Conservation (phyloP, 2,888 invertebrate genomes). For the Limnephilus auricula region DNA sequence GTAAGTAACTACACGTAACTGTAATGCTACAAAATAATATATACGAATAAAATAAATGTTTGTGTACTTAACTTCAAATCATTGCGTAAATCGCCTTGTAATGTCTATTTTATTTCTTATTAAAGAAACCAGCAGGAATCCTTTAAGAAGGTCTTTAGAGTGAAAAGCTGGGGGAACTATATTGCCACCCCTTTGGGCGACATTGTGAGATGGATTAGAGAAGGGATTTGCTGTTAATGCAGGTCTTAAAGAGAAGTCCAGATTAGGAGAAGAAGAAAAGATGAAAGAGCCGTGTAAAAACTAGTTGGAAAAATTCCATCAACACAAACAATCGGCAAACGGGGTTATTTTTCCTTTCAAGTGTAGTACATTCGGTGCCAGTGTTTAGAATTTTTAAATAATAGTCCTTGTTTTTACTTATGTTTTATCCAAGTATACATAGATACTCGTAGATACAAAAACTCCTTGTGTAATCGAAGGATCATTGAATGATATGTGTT, state of each 20-base stretch:
- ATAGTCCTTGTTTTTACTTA: no score
- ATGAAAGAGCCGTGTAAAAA: background rate
- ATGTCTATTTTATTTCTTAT: background rate
- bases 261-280: background rate
- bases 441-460: no score
- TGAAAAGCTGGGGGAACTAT: background rate
- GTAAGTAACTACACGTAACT: no score
- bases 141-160: background rate
- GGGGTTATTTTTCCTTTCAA: background rate
- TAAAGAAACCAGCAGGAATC: background rate
- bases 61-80: no score
- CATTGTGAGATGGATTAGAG: background rate
- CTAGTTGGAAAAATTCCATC: background rate
- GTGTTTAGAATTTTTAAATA: no score
- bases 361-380: no score
- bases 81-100: background rate
- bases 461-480: no score
- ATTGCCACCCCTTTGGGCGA: background rate
- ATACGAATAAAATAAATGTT: no score
- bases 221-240: background rate
- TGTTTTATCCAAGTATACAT: no score
- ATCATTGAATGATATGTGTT: no score
- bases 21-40: no score
- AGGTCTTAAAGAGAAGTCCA: background rate
- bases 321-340: background rate